Percentiles rank a stretch among this genome's conserved stretches.
phyloP scores from a whole-genome alignment of 2,888 invertebrate species.

The Pterostichus niger region DNA sequence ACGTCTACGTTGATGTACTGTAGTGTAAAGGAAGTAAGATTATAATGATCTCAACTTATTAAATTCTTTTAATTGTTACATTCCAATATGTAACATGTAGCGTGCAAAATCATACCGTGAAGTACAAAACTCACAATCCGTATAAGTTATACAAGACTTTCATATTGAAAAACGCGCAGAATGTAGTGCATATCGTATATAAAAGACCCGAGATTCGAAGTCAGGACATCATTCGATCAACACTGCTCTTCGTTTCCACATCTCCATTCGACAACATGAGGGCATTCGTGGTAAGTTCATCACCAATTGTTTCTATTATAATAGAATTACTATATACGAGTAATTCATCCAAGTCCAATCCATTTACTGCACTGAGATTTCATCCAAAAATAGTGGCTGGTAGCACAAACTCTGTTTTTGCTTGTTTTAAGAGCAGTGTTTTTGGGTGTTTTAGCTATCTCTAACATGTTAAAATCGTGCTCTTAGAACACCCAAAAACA shows the following conservation, averaged over 20 bases:
- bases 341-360: too few species aligned
- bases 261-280: constrained; percentile 42
- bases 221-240: constrained; percentile 43
- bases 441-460: too few species aligned
- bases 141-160: not conserved
- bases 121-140: not conserved
- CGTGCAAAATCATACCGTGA: not conserved
- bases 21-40: too few species aligned
- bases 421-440: too few species aligned
- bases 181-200: not conserved
- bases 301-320: not conserved
- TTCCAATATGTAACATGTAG: not conserved
- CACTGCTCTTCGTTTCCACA: constrained; percentile 24
- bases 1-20: too few species aligned
- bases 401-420: too few species aligned
- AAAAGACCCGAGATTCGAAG: not conserved
- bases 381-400: too few species aligned
- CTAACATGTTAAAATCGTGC: too few species aligned
- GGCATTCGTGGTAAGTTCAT: constrained; percentile 50
- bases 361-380: too few species aligned
- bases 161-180: not conserved
- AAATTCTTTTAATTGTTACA: not conserved
- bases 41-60: not conserved
- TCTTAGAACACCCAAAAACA: too few species aligned
- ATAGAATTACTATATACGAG: too few species aligned